phyloP scores from a whole-genome alignment of 2,888 invertebrate species.

The Sarcophaga subvicina region DNA sequence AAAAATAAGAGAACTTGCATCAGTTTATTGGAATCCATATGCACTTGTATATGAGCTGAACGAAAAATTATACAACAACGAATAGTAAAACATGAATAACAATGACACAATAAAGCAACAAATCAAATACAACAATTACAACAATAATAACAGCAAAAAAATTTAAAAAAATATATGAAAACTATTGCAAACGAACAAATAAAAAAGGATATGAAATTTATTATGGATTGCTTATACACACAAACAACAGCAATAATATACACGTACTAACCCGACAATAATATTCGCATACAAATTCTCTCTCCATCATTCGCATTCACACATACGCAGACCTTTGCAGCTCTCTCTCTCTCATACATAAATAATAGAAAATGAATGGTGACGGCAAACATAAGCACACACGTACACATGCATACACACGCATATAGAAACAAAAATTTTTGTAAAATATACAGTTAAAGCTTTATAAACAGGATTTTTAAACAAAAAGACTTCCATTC shows the following conservation, averaged over 20 bases:
- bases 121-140: constrained; percentile 36
- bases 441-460: no score
- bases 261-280: no score
- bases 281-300: background rate
- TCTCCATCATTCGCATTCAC: background rate
- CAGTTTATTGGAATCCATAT: constrained; percentile 11
- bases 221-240: background rate
- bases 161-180: constrained; percentile 8
- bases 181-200: background rate
- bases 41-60: background rate
- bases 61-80: constrained; percentile 4
- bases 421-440: no score
- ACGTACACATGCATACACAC: background rate
- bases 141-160: constrained; percentile 1
- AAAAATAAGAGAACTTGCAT: background rate
- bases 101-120: constrained; percentile 25
- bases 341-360: background rate
- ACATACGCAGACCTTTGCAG: background rate
- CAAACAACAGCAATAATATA: background rate
- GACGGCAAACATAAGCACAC: background rate
- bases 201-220: background rate
- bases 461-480: no score
- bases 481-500: no score
- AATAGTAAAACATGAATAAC: constrained; percentile 6
- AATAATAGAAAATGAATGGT: constrained; percentile 9